phyloP scores from a whole-genome alignment of 2,888 invertebrate genomes.

The Drosophila nigricruria region DNA sequence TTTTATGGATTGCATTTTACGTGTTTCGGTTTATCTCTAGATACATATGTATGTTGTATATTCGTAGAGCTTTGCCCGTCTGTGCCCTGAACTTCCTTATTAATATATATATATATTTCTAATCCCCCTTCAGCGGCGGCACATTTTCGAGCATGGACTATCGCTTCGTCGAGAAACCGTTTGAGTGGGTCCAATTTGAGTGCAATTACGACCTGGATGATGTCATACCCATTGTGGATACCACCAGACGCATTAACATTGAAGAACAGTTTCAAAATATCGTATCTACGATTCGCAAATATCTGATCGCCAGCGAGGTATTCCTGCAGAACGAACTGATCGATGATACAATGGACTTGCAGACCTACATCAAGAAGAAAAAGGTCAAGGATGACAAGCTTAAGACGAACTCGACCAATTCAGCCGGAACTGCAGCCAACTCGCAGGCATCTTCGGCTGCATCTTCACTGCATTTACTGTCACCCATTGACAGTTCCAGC shows the following conservation, averaged over 20 bases:
- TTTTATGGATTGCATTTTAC: slow-evolving; percentile 67
- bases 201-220: slow-evolving; percentile 92
- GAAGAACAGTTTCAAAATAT: slow-evolving; percentile 83
- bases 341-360: slow-evolving; percentile 88
- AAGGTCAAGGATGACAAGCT: slow-evolving; percentile 52
- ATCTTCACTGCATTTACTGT: slow-evolving; percentile 40
- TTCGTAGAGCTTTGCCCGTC: slow-evolving; percentile 27
- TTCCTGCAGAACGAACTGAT: slow-evolving; percentile 91
- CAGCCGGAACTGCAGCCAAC: slow-evolving; percentile 19
- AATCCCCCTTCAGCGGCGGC: slow-evolving; percentile 85
- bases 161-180: slow-evolving; percentile 90
- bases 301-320: slow-evolving; percentile 88
- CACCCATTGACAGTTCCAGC: slow-evolving; percentile 20
- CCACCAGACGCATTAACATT: slow-evolving; percentile 85
- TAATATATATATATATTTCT: slow-evolving; percentile 9
- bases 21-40: slow-evolving; percentile 51
- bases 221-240: slow-evolving; percentile 89
- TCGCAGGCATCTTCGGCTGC: slow-evolving; percentile 7
- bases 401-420: slow-evolving; percentile 23
- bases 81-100: neutral
- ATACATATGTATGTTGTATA: slow-evolving; percentile 41
- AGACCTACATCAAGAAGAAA: slow-evolving; percentile 88
- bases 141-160: slow-evolving; percentile 89
- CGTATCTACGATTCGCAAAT: slow-evolving; percentile 71
- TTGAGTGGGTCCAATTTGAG: slow-evolving; percentile 92